Conservation (phyloP, 2,797 vertebrate species). For the Macrochelys suwanniensis region DNA sequence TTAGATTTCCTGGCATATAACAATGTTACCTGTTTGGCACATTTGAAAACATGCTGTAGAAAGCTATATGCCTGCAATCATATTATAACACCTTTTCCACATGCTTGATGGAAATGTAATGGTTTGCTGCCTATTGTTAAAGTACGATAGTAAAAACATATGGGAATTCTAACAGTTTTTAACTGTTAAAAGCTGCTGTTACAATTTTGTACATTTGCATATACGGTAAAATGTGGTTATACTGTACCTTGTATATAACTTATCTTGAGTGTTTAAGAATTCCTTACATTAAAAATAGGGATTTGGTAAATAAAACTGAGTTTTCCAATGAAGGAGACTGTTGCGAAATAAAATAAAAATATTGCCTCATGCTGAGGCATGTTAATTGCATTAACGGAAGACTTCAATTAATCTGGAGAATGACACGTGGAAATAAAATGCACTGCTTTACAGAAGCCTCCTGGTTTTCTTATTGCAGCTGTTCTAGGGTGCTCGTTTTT, state of each 20-base stretch:
- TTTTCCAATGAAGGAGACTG: conserved; percentile 66
- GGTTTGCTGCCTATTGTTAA: conserved; percentile 65
- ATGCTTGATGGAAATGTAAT: conserved; percentile 57
- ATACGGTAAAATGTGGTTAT: not conserved
- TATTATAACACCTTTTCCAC: conserved; percentile 65
- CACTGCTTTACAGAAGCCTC: conserved; percentile 64
- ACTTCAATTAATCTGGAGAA: conserved; percentile 7
- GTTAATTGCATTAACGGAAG: conserved; percentile 45
- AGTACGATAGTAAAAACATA: conserved; percentile 47
- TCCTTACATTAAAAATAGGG: conserved; percentile 49
- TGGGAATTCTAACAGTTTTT: conserved; percentile 24
- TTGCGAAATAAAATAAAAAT: conserved; percentile 59
- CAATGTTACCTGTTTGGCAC: not conserved
- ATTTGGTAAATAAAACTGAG: conserved; percentile 51
- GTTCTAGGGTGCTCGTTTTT: conserved; percentile 9
- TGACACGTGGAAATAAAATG: conserved; percentile 65
- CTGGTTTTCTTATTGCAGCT: conserved; percentile 61
- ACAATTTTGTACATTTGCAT: conserved; percentile 46
- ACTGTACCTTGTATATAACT: conserved; percentile 28
- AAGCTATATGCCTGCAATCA: conserved; percentile 42
- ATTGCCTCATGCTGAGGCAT: conserved; percentile 61
- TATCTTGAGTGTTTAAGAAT: not conserved
- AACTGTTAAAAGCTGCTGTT: conserved; percentile 59
- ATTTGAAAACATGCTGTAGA: not conserved
- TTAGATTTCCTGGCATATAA: not conserved